Evolutionary conservation across 2,888 invertebrate species (phyloP).

Genomic region (Drosophila gaucha): DNA sequence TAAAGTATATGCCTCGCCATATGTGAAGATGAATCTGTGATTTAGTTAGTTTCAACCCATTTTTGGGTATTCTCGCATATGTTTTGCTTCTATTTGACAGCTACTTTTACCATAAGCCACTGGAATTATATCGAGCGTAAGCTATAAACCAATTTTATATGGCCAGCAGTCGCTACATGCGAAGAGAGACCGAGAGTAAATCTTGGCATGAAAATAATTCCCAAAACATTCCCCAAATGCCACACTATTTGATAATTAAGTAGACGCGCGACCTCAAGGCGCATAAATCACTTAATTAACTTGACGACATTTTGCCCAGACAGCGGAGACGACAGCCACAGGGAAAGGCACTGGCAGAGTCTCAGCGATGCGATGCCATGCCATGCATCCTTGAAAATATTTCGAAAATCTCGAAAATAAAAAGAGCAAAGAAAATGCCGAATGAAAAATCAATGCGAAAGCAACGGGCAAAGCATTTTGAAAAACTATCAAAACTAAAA

Average conservation of each 20-base stretch:
- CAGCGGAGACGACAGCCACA: constrained; percentile 29
- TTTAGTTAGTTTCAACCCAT: constrained; percentile 30
- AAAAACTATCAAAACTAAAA: constrained; percentile 71
- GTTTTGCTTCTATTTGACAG: constrained; percentile 41
- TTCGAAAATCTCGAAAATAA: constrained; percentile 58
- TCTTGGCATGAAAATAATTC: constrained; percentile 62
- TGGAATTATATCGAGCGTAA: constrained; percentile 55
- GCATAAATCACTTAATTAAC: constrained; percentile 81
- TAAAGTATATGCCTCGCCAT: constrained; percentile 3
- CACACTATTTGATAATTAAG: constrained; percentile 80
- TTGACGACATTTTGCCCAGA: constrained; percentile 74
- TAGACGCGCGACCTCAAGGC: constrained; percentile 75
- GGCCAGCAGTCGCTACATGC: constrained; percentile 17
- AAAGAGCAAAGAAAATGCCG: constrained; percentile 32
- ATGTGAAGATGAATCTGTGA: not conserved
- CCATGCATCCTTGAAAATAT: constrained; percentile 75
- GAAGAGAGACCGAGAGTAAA: constrained; percentile 36
- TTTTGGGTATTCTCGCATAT: constrained; percentile 25
- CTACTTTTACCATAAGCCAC: constrained; percentile 49
- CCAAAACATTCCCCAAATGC: constrained; percentile 77
- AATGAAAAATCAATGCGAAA: constrained; percentile 70
- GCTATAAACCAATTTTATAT: constrained; percentile 73
- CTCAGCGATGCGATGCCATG: constrained; percentile 22
- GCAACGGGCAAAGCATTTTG: constrained; percentile 49
- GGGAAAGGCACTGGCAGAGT: not conserved